Percentiles rank a stretch among this genome's conserved stretches.
Conservation (phyloP, 2,113 vertebrate genomes). For the Prionailurus bengalensis region DNA sequence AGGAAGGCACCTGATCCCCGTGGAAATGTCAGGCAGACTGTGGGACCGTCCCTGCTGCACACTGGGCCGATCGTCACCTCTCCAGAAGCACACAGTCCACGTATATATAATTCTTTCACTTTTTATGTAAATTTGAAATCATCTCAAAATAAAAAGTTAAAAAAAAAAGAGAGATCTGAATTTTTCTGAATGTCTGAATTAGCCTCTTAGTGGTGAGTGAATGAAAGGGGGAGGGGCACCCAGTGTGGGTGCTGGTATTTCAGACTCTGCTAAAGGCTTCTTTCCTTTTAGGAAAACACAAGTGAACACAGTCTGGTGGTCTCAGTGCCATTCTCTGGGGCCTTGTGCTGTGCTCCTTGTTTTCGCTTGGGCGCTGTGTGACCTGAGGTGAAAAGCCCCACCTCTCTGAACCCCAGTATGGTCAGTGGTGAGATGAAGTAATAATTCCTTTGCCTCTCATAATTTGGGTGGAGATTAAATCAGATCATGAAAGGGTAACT, state of each 20-base stretch:
- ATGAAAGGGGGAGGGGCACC: neutral
- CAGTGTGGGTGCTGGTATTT: neutral
- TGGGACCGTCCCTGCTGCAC: neutral
- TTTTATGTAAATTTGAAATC: neutral
- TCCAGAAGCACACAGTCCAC: neutral
- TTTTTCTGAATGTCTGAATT: neutral
- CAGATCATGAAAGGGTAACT: neutral
- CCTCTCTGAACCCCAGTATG: neutral
- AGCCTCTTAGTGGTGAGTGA: neutral
- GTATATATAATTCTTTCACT: neutral
- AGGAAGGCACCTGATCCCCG: neutral
- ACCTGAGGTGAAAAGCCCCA: neutral
- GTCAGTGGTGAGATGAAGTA: neutral
- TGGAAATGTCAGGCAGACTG: rapidly evolving
- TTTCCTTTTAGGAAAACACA: neutral
- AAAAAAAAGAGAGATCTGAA: neutral
- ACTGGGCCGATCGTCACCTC: neutral
- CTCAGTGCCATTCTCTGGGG: neutral
- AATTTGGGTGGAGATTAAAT: neutral
- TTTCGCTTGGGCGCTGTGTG: neutral
- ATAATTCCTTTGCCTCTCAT: neutral
- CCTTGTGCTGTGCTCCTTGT: neutral
- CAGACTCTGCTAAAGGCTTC: neutral
- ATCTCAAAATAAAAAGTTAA: neutral
- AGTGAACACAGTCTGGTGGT: no score